Evolutionary conservation across 2,888 invertebrate species (phyloP).

Genomic region (Sesia bembeciformis): DNA sequence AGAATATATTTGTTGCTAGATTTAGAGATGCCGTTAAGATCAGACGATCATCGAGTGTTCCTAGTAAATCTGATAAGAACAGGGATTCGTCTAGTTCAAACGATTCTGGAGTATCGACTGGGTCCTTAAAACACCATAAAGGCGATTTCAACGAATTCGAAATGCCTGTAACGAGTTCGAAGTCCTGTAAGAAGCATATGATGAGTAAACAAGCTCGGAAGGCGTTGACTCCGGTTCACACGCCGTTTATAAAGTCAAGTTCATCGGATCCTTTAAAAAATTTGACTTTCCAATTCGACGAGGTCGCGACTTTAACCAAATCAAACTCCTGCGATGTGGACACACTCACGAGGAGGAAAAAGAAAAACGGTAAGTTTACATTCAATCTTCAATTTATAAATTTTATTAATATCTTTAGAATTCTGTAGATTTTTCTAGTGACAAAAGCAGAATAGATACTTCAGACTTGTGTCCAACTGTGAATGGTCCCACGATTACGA

Average conservation of each 20-base stretch:
- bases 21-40: constrained; percentile 76
- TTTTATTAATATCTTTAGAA: no score
- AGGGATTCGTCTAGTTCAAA: constrained; percentile 81
- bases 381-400: no score
- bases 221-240: constrained; percentile 62
- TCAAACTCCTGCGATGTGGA: constrained; percentile 78
- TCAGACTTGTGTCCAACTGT: no score
- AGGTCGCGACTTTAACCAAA: constrained; percentile 73
- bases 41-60: constrained; percentile 79
- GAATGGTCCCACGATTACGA: no score
- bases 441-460: no score
- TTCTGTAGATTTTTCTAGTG: no score
- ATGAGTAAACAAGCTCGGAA: constrained; percentile 61
- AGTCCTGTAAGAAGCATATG: constrained; percentile 57
- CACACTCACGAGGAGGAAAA: constrained; percentile 72
- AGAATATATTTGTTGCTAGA: constrained; percentile 52
- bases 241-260: constrained; percentile 75
- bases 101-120: constrained; percentile 81
- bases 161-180: constrained; percentile 63
- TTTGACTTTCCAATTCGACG: constrained; percentile 77
- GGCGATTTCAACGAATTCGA: constrained; percentile 78
- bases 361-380: constrained; percentile 42
- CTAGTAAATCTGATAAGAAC: constrained; percentile 80
- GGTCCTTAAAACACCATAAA: constrained; percentile 76
- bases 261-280: constrained; percentile 78